phyloP scores from a whole-genome alignment of 1,140 invertebrate genomes.

The Asobara japonica region DNA sequence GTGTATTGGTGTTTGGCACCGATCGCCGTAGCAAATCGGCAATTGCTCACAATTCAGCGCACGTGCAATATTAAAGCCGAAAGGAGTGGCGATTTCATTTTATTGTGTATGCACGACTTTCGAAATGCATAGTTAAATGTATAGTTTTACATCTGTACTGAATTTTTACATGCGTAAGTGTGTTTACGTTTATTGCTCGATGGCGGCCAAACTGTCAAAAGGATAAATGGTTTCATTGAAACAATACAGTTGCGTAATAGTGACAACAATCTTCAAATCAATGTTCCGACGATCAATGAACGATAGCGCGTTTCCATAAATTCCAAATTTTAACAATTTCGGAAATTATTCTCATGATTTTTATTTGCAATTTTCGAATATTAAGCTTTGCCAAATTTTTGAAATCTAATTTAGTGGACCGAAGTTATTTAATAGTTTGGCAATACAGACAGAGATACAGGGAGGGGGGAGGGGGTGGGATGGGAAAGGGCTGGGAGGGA shows the following conservation, averaged over 20 bases:
- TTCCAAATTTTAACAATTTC: too few species aligned
- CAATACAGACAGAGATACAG: too few species aligned
- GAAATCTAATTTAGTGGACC: too few species aligned
- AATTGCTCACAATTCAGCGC: conserved; percentile 17
- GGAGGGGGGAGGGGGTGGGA: too few species aligned
- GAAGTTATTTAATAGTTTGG: too few species aligned
- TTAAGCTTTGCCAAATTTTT: too few species aligned
- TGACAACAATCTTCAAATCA: too few species aligned
- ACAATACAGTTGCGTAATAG: background rate
- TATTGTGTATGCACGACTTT: conserved; percentile 12
- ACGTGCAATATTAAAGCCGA: conserved; percentile 16
- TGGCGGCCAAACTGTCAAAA: background rate
- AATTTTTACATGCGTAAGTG: background rate
- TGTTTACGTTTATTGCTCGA: background rate
- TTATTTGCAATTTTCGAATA: too few species aligned
- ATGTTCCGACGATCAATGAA: too few species aligned
- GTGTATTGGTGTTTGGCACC: background rate
- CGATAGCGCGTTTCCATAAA: too few species aligned
- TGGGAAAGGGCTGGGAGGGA: too few species aligned
- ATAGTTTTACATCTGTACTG: background rate
- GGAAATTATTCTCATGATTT: too few species aligned
- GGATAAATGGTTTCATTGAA: background rate
- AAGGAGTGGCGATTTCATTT: conserved; percentile 6
- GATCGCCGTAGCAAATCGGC: conserved; percentile 17
- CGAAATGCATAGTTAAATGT: background rate